These are phyloP conservation scores for Chrysaora quinquecirrha DNA, from an alignment of 30 jellyfish, hydroid and myxozoan species.

Conservation along the genomic window DNA sequence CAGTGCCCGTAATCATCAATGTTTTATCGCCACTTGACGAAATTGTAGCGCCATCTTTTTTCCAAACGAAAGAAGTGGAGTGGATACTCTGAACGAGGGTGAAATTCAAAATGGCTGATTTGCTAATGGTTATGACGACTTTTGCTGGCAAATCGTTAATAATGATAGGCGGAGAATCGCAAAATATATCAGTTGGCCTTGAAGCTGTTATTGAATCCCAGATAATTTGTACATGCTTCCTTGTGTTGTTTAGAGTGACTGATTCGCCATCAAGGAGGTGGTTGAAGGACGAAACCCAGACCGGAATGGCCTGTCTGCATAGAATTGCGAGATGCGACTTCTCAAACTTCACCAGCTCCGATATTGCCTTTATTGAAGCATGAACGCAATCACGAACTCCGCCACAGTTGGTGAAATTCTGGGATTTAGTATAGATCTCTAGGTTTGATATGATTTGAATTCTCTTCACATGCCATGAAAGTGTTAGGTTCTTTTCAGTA, in stretches of 20 bases:
- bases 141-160: constrained; percentile 21
- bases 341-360: constrained; percentile 36
- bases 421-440: constrained; percentile 24
- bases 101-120: constrained; percentile 1
- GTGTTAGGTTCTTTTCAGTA: neutral
- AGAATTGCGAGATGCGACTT: constrained; percentile 13
- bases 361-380: constrained; percentile 1
- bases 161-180: constrained; percentile 58
- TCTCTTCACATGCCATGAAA: constrained; percentile 45
- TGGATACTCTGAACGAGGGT: constrained; percentile 12
- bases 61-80: constrained; percentile 44
- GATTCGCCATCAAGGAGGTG: constrained; percentile 18
- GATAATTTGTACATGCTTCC: neutral
- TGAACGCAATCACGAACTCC: constrained; percentile 58
- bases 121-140: constrained; percentile 1
- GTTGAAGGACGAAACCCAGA: constrained; percentile 16
- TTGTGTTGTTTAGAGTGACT: constrained; percentile 8
- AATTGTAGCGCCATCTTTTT: constrained; percentile 26
- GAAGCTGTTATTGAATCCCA: constrained; percentile 9
- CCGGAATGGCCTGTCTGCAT: constrained; percentile 24
- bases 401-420: constrained; percentile 40
- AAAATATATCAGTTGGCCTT: constrained; percentile 16
- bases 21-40: neutral
- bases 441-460: constrained; percentile 19
- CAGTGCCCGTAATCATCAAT: neutral